phyloP scores from a whole-genome alignment of 2,797 vertebrate species.

The Coracias cyanogaster region DNA sequence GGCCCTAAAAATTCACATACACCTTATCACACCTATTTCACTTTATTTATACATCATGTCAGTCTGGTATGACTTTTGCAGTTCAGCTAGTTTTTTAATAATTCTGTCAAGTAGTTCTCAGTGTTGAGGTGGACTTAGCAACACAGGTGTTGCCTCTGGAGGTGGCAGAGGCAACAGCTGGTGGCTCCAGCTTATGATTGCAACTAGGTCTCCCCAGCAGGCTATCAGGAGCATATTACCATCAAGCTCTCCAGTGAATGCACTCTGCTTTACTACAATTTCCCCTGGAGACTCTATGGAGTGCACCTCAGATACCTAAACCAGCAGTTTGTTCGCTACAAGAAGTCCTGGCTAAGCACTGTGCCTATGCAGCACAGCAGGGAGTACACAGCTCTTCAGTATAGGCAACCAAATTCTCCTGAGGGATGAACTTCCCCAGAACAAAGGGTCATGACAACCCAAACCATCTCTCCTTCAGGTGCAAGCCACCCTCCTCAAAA shows the following conservation, averaged over 20 bases:
- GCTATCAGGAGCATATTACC: neutral
- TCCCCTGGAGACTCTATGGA: neutral
- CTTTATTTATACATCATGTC: neutral
- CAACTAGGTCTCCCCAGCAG: neutral
- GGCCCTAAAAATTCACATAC: neutral
- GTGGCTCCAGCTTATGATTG: neutral
- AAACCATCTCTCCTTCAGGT: neutral
- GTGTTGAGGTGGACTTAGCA: neutral
- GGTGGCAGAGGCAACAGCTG: neutral
- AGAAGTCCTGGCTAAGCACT: neutral
- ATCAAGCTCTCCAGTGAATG: neutral
- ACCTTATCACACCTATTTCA: neutral
- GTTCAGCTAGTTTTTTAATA: neutral
- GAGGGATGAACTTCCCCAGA: neutral
- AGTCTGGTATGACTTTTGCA: neutral
- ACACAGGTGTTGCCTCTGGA: neutral
- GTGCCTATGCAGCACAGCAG: neutral
- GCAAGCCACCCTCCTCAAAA: neutral
- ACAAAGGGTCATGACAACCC: neutral
- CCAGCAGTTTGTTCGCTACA: neutral
- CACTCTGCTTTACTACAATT: neutral
- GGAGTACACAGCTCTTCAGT: neutral
- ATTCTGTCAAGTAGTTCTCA: neutral
- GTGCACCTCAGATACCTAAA: neutral
- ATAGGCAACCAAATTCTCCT: fast-evolving